phyloP scores from a whole-genome alignment of 2,113 vertebrate species.

The Anarrhichthys ocellatus region DNA sequence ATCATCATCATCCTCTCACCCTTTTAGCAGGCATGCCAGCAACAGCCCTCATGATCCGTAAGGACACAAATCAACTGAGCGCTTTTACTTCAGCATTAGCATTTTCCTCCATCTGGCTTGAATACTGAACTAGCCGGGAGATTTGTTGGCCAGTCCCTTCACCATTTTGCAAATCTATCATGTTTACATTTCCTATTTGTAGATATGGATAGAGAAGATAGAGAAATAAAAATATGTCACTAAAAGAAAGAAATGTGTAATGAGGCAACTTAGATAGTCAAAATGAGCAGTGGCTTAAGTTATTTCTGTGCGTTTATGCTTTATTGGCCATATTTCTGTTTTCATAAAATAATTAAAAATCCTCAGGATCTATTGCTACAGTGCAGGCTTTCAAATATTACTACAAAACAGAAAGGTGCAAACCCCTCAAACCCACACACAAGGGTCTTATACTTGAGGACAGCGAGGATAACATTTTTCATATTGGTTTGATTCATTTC shows the following conservation, averaged over 20 bases:
- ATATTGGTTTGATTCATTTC: slow-evolving; percentile 33
- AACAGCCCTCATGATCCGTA: neutral
- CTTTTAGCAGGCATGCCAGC: neutral
- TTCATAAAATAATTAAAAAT: slow-evolving; percentile 20
- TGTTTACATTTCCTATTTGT: neutral
- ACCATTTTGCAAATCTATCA: slow-evolving; percentile 14
- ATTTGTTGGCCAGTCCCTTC: neutral
- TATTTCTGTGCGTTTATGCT: neutral
- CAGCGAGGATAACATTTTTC: slow-evolving; percentile 16
- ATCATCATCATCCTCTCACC: neutral
- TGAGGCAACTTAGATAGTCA: neutral
- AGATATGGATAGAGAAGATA: neutral
- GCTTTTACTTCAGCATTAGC: slow-evolving; percentile 18
- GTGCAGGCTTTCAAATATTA: slow-evolving; percentile 13
- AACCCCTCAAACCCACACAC: slow-evolving; percentile 40
- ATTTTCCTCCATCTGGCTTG: slow-evolving; percentile 41
- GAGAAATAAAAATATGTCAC: neutral
- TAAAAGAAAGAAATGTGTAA: neutral
- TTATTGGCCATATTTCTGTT: slow-evolving; percentile 20
- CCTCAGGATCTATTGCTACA: neutral
- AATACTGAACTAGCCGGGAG: slow-evolving; percentile 33
- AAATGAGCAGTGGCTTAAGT: neutral
- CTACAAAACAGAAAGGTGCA: slow-evolving; percentile 26
- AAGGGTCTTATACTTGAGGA: slow-evolving; percentile 20
- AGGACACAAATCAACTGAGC: slow-evolving; percentile 2